A percentile compares a stretch with the other conserved stretches of the same genome.
phyloP scores from a whole-genome alignment of 2,797 vertebrate genomes.

The Hippopotamyrus pictus region DNA sequence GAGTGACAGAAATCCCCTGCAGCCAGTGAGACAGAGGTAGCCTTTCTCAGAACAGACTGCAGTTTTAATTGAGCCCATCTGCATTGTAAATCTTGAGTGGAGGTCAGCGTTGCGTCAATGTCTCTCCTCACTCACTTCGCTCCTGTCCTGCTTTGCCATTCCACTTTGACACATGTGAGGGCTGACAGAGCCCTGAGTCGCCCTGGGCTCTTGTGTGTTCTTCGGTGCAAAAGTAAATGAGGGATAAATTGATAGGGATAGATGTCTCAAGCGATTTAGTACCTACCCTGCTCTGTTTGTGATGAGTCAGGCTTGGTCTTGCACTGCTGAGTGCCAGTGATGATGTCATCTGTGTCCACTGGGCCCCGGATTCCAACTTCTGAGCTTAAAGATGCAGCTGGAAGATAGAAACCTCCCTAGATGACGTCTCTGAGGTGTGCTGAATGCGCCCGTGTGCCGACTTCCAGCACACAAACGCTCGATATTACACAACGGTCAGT shows the following conservation, averaged over 20 bases:
- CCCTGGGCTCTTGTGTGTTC: conserved; percentile 28
- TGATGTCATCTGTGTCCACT: background rate
- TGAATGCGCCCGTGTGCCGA: background rate
- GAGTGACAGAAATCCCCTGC: background rate
- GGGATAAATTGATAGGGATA: conserved; percentile 27
- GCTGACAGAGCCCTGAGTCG: conserved; percentile 61
- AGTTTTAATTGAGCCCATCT: background rate
- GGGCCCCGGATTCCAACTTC: conserved; percentile 19
- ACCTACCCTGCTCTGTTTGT: background rate
- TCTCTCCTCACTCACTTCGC: conserved; percentile 39
- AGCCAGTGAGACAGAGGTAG: background rate
- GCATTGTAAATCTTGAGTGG: conserved; percentile 2
- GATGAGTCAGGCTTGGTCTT: conserved; percentile 12
- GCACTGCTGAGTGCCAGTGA: background rate
- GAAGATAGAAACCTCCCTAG: conserved; percentile 30
- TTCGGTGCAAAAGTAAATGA: conserved; percentile 28
- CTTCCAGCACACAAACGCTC: background rate
- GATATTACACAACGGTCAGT: conserved; percentile 19
- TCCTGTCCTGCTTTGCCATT: conserved; percentile 51
- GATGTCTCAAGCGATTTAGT: background rate
- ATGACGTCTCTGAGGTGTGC: conserved; percentile 30
- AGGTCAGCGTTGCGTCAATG: conserved; percentile 35
- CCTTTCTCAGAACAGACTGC: background rate
- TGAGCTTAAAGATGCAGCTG: conserved; percentile 33
- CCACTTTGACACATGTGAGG: conserved; percentile 53